Percentiles rank a stretch among this genome's conserved stretches.
Conservation (phyloP, 37 sponge, comb jelly and placozoan genomes). For the Geodia barretti region DNA sequence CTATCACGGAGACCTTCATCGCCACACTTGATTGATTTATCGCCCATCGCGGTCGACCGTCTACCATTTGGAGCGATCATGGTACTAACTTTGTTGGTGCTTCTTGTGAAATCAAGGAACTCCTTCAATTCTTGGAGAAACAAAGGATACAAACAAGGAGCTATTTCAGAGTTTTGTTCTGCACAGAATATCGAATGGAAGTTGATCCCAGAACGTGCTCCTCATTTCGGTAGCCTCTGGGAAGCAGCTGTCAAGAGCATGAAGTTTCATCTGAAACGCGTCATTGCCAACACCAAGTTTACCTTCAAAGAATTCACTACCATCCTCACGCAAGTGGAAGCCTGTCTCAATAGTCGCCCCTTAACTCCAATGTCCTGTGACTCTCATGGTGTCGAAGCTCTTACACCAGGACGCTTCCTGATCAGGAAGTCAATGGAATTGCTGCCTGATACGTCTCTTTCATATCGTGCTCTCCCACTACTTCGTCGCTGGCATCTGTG, state of each 20-base stretch:
- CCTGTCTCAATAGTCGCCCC: constrained; percentile 31
- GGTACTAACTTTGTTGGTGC: constrained; percentile 50
- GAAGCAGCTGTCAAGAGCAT: constrained; percentile 18
- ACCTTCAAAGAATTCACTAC: constrained; percentile 34
- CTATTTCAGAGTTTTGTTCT: constrained; percentile 35
- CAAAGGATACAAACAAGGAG: constrained; percentile 10
- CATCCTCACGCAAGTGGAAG: constrained; percentile 13
- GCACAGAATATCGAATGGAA: constrained; percentile 30
- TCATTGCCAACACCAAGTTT: neutral
- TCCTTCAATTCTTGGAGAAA: constrained; percentile 8
- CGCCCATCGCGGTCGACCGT: constrained; percentile 33
- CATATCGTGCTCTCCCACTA: neutral
- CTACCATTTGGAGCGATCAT: constrained; percentile 42
- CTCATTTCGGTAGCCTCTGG: constrained; percentile 45
- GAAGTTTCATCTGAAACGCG: neutral
- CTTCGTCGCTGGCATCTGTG: constrained; percentile 13
- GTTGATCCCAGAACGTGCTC: constrained; percentile 41
- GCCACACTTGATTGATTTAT: constrained; percentile 29
- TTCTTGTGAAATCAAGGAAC: constrained; percentile 22
- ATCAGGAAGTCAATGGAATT: constrained; percentile 23
- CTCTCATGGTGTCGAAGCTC: constrained; percentile 36
- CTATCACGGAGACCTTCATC: constrained; percentile 36
- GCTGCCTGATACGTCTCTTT: neutral
- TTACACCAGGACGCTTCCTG: constrained; percentile 51
- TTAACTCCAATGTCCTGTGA: neutral